Conservation (phyloP, 2,113 vertebrate genomes). For the Cnemophilus loriae region DNA sequence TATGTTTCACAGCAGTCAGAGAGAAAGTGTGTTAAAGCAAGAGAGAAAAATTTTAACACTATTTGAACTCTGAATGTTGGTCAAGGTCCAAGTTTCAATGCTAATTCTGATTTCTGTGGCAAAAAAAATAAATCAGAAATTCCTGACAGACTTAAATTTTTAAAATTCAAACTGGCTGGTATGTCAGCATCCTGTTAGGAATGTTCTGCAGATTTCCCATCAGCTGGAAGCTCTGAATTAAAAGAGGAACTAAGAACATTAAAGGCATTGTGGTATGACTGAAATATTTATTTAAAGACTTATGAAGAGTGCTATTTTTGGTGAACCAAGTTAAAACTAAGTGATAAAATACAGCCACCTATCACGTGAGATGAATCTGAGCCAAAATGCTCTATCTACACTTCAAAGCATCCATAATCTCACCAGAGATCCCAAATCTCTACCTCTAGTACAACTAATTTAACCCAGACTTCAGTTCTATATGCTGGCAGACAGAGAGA, state of each 20-base stretch:
- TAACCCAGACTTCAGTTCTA: not conserved
- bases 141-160: not conserved
- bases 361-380: not conserved
- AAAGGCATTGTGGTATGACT: not conserved
- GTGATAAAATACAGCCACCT: fast-evolving
- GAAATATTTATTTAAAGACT: not conserved
- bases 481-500: not conserved
- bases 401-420: not conserved
- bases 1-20: not conserved
- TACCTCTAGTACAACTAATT: not conserved
- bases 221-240: not conserved
- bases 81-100: not conserved
- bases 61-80: not conserved
- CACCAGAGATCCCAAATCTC: not conserved
- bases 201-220: not conserved
- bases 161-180: not conserved
- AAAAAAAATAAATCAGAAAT: not conserved
- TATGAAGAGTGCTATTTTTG: not conserved
- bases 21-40: not conserved
- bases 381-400: not conserved
- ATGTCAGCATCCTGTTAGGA: not conserved
- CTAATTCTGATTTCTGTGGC: not conserved
- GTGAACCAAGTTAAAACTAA: not conserved
- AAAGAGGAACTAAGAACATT: not conserved
- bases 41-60: not conserved